phyloP scores from a whole-genome alignment of 2,888 invertebrate genomes.

The Andrena minutula region DNA sequence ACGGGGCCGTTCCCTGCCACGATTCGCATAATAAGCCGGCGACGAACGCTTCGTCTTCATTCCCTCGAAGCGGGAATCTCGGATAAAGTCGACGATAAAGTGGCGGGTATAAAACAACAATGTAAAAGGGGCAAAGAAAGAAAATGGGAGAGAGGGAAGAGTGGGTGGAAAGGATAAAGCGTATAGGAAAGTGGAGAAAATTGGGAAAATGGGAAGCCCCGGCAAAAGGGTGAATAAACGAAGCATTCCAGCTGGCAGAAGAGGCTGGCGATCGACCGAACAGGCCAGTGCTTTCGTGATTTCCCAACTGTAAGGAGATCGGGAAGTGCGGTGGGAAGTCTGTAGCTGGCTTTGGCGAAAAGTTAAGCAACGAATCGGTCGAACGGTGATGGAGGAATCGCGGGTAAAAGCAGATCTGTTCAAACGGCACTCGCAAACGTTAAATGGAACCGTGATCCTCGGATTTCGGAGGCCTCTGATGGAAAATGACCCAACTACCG shows the following conservation, averaged over 20 bases:
- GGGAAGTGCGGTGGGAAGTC: slow-evolving; percentile 28
- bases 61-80: background rate
- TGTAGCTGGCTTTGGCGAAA: slow-evolving; percentile 44
- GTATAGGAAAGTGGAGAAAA: background rate
- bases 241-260: slow-evolving; percentile 27
- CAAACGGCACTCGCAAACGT: background rate
- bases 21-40: slow-evolving; percentile 22
- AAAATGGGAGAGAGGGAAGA: background rate
- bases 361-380: slow-evolving; percentile 56
- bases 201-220: slow-evolving; percentile 1
- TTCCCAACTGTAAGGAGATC: slow-evolving; percentile 54
- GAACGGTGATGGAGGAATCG: slow-evolving; percentile 16
- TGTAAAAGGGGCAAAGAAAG: background rate
- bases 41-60: background rate
- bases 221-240: slow-evolving; percentile 52
- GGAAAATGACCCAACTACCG: too few relatives aligned
- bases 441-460: slow-evolving; percentile 16
- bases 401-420: background rate
- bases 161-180: background rate
- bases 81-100: slow-evolving; percentile 38
- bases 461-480: background rate
- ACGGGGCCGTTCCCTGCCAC: background rate
- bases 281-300: slow-evolving; percentile 52
- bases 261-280: slow-evolving; percentile 49
- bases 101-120: slow-evolving; percentile 13